phyloP scores from a whole-genome alignment of 1,140 invertebrate species.

The Lepidurus couesii region DNA sequence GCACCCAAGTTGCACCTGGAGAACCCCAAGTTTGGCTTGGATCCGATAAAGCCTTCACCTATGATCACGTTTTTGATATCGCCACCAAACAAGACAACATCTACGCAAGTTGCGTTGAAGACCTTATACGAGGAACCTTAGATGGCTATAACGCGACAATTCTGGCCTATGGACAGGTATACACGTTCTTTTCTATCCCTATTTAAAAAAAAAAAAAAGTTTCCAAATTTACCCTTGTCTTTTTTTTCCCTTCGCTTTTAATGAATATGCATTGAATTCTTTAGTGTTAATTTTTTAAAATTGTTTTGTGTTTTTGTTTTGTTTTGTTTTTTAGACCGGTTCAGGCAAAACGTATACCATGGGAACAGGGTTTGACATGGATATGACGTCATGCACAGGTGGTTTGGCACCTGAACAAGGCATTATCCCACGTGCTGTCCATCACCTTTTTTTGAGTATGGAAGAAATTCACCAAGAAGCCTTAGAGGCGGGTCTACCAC shows the following conservation, averaged over 20 bases:
- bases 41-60: constrained; percentile 92
- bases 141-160: constrained; percentile 93
- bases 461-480: constrained; percentile 57
- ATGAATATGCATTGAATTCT: too few species aligned
- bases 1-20: constrained; percentile 76
- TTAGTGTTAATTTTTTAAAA: background rate
- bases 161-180: constrained; percentile 86
- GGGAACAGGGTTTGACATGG: constrained; percentile 94
- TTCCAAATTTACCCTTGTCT: too few species aligned
- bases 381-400: constrained; percentile 41
- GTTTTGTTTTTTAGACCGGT: constrained; percentile 61
- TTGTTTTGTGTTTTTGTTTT: background rate
- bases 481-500: constrained; percentile 53
- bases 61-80: constrained; percentile 87
- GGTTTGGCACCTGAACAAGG: constrained; percentile 61
- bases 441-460: constrained; percentile 82
- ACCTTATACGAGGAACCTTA: constrained; percentile 79
- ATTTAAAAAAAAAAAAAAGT: constrained; percentile 7
- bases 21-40: constrained; percentile 90
- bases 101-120: constrained; percentile 77
- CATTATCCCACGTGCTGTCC: constrained; percentile 89
- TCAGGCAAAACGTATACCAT: constrained; percentile 98
- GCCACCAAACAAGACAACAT: constrained; percentile 62
- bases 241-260: too few species aligned
- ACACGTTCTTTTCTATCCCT: constrained; percentile 27